A percentile compares a stretch with the other conserved stretches of the same genome.
Conservation (phyloP, 64 coral and sea anemone species). For the Stylophora pistillata region DNA sequence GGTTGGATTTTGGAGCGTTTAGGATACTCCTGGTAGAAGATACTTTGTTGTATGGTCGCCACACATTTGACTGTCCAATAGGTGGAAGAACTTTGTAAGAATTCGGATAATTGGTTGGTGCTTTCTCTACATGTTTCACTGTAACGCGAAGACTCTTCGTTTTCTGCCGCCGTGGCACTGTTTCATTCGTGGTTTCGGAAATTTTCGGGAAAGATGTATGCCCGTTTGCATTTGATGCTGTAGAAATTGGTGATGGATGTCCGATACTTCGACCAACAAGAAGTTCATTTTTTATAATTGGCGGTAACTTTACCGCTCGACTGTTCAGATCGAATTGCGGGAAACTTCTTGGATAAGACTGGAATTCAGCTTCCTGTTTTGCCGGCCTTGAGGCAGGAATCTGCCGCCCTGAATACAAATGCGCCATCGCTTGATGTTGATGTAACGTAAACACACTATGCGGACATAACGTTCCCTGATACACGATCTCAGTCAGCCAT, state of each 20-base stretch:
- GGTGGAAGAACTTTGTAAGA: constrained; percentile 68
- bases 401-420: neutral
- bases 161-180: neutral
- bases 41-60: neutral
- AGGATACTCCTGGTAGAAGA: neutral
- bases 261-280: constrained; percentile 10
- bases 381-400: neutral
- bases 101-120: constrained; percentile 45
- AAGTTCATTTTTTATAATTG: constrained; percentile 57
- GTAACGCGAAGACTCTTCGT: no score
- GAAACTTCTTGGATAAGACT: neutral
- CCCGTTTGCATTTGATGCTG: constrained; percentile 25
- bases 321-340: constrained; percentile 48
- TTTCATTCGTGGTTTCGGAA: neutral
- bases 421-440: neutral
- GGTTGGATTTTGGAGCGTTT: neutral
- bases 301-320: constrained; percentile 60
- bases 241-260: neutral
- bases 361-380: neutral
- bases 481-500: neutral
- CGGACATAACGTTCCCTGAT: neutral
- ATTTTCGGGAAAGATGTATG: constrained; percentile 17
- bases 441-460: neutral
- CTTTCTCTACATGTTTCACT: constrained; percentile 35
- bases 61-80: constrained; percentile 44